Conservation (phyloP, 2,113 vertebrate species). For the Laterallus jamaicensis region DNA sequence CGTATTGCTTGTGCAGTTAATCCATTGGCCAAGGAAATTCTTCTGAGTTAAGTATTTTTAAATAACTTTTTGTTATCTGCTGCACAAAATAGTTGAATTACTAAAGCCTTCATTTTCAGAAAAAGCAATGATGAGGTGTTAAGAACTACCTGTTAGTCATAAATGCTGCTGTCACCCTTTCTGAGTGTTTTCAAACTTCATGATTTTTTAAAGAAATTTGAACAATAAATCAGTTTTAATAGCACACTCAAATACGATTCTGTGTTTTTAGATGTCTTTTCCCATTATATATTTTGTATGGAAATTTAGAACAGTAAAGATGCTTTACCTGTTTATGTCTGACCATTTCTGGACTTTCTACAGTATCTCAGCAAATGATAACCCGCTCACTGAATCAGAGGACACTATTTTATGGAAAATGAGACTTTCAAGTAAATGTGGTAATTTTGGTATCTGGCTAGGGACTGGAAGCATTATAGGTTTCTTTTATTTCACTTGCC, state of each 20-base stretch:
- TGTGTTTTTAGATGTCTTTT: not conserved
- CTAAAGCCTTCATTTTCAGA: not conserved
- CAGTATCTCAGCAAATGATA: not conserved
- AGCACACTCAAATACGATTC: not conserved
- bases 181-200: not conserved
- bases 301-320: not conserved
- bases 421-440: not conserved
- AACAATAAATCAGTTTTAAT: not conserved
- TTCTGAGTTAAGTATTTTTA: not conserved
- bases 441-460: not conserved
- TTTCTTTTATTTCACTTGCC: not conserved
- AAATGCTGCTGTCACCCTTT: not conserved
- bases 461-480: not conserved
- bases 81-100: not conserved
- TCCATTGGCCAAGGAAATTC: not conserved
- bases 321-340: not conserved
- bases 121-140: not conserved
- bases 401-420: not conserved
- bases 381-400: not conserved
- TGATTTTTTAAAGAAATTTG: not conserved
- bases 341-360: not conserved
- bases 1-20: not conserved
- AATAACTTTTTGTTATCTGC: no score
- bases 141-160: not conserved
- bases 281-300: not conserved